A percentile compares a stretch with the other conserved stretches of the same genome.
Evolutionary conservation across 2,888 invertebrate genomes (phyloP).

Genomic region (Psylliodes chrysocephalus): DNA sequence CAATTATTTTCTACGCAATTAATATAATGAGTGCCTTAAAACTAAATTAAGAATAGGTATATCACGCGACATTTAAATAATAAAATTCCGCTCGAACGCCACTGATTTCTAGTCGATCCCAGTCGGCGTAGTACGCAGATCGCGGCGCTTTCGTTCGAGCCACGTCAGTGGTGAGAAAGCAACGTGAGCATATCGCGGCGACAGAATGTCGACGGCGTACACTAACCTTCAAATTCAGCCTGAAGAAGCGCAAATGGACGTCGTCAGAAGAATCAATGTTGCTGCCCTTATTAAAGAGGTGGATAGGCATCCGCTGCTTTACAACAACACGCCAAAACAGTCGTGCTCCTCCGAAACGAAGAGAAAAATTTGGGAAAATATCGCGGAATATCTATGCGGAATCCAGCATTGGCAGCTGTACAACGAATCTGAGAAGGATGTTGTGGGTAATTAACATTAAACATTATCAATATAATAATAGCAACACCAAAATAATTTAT

Average conservation of each 20-base stretch:
- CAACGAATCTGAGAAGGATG: conserved; percentile 44
- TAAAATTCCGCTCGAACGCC: background rate
- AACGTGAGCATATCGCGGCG: conserved; percentile 36
- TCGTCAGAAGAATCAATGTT: conserved; percentile 10
- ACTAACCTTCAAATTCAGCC: conserved; percentile 18
- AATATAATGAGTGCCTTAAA: no score
- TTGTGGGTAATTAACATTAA: conserved; percentile 44
- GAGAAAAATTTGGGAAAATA: conserved; percentile 49
- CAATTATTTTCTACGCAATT: no score
- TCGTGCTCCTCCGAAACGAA: conserved; percentile 36
- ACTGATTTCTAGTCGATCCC: conserved; percentile 5
- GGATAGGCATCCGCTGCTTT: conserved; percentile 50
- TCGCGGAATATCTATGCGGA: conserved; percentile 46
- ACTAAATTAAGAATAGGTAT: no score
- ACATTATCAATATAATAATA: background rate
- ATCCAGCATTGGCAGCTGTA: conserved; percentile 45
- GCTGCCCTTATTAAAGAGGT: conserved; percentile 45
- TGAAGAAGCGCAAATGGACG: conserved; percentile 1
- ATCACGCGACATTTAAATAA: no score
- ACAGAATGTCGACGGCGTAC: conserved; percentile 28
- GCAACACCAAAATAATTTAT: background rate
- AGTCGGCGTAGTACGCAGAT: conserved; percentile 24
- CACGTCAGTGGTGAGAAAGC: conserved; percentile 37
- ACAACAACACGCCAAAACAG: conserved; percentile 47
- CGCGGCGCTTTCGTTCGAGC: conserved; percentile 34